Conservation (phyloP, 2,113 vertebrate species). For the Sitta europaea region DNA sequence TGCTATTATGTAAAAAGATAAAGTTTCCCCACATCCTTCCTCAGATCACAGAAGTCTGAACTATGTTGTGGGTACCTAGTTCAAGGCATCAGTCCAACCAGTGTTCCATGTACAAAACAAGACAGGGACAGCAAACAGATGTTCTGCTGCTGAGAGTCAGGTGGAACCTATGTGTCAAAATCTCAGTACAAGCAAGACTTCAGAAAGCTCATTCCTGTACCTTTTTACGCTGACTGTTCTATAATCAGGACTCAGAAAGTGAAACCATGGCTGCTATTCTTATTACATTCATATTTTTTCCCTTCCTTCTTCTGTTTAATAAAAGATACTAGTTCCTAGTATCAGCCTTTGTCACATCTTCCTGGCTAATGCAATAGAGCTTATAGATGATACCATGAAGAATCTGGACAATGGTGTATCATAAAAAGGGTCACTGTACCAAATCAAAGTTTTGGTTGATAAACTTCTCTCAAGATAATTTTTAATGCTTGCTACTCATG, state of each 20-base stretch:
- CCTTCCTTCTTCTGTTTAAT: neutral
- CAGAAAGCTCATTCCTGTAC: neutral
- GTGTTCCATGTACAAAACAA: neutral
- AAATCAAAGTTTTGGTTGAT: neutral
- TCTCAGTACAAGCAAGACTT: neutral
- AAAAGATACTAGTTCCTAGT: neutral
- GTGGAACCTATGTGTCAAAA: neutral
- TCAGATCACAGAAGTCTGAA: neutral
- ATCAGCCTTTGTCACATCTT: neutral
- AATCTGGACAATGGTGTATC: neutral
- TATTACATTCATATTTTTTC: neutral
- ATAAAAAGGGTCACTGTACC: neutral
- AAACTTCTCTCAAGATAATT: neutral
- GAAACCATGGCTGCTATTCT: neutral
- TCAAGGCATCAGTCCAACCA: neutral
- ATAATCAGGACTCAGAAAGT: neutral
- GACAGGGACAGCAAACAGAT: neutral
- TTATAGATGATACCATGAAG: neutral
- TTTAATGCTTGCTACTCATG: neutral
- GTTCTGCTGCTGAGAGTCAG: neutral
- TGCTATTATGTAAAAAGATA: neutral
- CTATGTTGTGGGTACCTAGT: neutral
- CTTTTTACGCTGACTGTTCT: neutral
- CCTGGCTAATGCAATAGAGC: neutral
- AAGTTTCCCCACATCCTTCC: neutral